These are phyloP conservation scores for Exephanes ischioxanthus DNA, from an alignment of 2,888 invertebrate genomes.

Conservation along the genomic window DNA sequence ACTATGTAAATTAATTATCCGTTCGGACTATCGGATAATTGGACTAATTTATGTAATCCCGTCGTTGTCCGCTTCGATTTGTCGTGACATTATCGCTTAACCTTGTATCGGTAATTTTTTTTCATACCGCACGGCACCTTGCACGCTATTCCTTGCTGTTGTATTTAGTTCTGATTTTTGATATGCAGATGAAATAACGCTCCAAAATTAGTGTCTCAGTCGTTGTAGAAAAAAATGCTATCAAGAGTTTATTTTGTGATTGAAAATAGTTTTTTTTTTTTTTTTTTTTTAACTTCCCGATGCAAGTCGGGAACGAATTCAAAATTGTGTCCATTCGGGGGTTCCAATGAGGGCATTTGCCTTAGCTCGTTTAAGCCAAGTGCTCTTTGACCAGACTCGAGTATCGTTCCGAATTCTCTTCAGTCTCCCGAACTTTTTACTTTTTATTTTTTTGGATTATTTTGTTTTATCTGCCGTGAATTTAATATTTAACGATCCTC, in stretches of 20 bases:
- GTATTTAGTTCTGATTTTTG: conserved; percentile 34
- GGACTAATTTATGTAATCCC: conserved; percentile 47
- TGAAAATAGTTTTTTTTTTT: background rate
- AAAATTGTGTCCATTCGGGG: background rate
- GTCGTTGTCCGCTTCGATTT: conserved; percentile 29
- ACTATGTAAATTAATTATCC: conserved; percentile 48
- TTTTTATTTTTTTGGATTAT: background rate
- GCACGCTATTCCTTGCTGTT: background rate
- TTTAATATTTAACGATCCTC: background rate
- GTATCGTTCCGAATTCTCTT: background rate
- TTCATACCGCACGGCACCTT: background rate
- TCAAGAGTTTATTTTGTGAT: background rate
- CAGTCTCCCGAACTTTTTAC: background rate
- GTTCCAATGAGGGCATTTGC: background rate
- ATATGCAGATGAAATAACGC: conserved; percentile 40
- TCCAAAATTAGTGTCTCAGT: background rate
- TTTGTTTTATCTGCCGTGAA: background rate
- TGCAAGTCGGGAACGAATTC: background rate
- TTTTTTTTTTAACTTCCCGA: background rate
- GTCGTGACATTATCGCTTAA: conserved; percentile 6
- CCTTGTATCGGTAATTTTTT: background rate
- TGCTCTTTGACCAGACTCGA: background rate
- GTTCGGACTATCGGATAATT: conserved; percentile 36
- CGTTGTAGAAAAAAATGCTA: conserved; percentile 12
- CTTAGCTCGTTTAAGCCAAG: background rate